Conservation (phyloP, 2,797 vertebrate species). For the Parambassis ranga region DNA sequence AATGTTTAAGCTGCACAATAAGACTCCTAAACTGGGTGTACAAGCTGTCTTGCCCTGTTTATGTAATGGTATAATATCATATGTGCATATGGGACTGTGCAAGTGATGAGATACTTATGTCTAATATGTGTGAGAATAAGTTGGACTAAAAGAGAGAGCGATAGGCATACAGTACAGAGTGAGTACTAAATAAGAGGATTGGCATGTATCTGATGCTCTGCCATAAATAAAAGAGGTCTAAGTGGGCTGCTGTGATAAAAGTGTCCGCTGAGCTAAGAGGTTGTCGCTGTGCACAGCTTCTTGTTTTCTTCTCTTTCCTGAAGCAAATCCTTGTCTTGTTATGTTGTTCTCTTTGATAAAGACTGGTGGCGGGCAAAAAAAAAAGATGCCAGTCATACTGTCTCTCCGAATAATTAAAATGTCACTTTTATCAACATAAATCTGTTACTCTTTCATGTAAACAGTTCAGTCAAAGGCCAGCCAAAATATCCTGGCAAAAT, state of each 20-base stretch:
- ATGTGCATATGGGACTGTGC: neutral
- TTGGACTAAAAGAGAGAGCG: neutral
- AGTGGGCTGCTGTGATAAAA: constrained; percentile 56
- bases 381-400: neutral
- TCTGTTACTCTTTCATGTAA: constrained; percentile 27
- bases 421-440: constrained; percentile 47
- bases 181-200: constrained; percentile 3
- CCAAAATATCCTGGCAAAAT: constrained; percentile 46
- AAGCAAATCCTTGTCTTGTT: constrained; percentile 27
- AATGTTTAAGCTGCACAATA: constrained; percentile 53
- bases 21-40: constrained; percentile 30
- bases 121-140: neutral
- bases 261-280: constrained; percentile 42
- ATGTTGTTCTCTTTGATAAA: constrained; percentile 44
- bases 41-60: constrained; percentile 9
- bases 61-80: constrained; percentile 26
- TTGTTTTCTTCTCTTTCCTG: constrained; percentile 18
- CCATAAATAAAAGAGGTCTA: constrained; percentile 52
- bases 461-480: constrained; percentile 45
- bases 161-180: neutral
- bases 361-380: neutral
- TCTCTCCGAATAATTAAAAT: constrained; percentile 54
- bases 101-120: neutral
- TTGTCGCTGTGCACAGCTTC: constrained; percentile 33
- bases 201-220: constrained; percentile 27